Percentiles rank a stretch among this genome's conserved stretches.
Conservation (phyloP, 2,797 vertebrate species). For the Natrix natrix region DNA sequence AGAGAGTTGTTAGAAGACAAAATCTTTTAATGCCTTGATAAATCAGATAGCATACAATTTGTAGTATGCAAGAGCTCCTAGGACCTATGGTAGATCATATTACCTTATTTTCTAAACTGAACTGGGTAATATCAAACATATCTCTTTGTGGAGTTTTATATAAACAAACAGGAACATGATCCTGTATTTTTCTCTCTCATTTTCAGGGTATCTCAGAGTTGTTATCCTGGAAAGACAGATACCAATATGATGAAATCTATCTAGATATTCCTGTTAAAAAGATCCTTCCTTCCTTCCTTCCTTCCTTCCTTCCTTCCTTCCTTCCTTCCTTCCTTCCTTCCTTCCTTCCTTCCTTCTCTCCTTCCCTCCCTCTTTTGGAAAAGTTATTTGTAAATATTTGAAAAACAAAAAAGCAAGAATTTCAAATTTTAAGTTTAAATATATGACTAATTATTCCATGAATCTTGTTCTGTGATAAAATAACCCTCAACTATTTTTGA, state of each 20-base stretch:
- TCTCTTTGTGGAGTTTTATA: background rate
- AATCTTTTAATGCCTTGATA: background rate
- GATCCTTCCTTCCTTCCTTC: background rate
- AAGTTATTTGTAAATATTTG: background rate
- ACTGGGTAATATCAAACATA: background rate
- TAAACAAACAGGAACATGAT: background rate
- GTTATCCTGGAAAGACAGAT: background rate
- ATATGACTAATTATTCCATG: background rate
- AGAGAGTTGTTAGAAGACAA: background rate
- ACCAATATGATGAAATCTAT: background rate
- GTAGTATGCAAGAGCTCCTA: background rate
- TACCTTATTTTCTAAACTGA: background rate
- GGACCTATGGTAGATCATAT: background rate
- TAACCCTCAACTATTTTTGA: background rate
- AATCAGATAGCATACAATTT: background rate
- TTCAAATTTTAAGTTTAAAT: background rate
- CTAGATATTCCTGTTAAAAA: background rate
- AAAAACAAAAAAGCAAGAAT: background rate
- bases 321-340: background rate
- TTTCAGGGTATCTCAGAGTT: background rate
- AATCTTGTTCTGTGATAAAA: background rate
- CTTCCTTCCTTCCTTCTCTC: background rate
- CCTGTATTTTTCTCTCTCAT: background rate
- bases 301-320: background rate
- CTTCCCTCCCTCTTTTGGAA: background rate